A percentile compares a stretch with the other conserved stretches of the same genome.
phyloP scores from a whole-genome alignment of 53 echinoderm and acorn worm genomes.

The Zoroaster sp. region DNA sequence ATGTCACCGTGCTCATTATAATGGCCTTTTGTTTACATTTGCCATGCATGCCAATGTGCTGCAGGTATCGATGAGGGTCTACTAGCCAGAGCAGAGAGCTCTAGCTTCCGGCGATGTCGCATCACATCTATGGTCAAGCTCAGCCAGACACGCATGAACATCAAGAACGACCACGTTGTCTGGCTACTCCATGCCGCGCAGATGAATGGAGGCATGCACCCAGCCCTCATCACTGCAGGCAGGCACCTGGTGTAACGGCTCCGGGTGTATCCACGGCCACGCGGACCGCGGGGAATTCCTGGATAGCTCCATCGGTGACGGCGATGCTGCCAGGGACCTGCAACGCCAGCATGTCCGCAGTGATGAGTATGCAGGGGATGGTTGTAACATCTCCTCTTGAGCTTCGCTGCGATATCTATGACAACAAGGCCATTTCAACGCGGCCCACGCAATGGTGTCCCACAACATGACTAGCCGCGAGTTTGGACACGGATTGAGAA shows the following conservation, averaged over 20 bases:
- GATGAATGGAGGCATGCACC: slow-evolving; percentile 98
- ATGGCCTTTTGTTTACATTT: neutral
- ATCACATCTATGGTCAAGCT: slow-evolving; percentile 90
- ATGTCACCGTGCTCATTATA: neutral
- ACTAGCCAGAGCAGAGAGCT: slow-evolving; percentile 90
- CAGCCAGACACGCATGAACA: slow-evolving; percentile 86
- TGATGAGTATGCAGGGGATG: slow-evolving; percentile 70
- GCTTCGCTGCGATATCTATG: slow-evolving; percentile 78
- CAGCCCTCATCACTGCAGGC: slow-evolving; percentile 75
- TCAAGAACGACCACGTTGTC: slow-evolving; percentile 87
- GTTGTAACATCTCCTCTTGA: slow-evolving; percentile 69
- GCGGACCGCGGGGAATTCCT: slow-evolving; percentile 97
- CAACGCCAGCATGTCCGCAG: slow-evolving; percentile 48
- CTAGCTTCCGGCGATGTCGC: slow-evolving; percentile 95
- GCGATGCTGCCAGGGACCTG: slow-evolving; percentile 65
- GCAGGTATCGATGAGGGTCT: slow-evolving; percentile 89
- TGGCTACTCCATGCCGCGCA: slow-evolving; percentile 79
- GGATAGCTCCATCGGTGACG: slow-evolving; percentile 80
- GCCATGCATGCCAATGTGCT: slow-evolving; percentile 83
- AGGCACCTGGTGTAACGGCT: slow-evolving; percentile 65
- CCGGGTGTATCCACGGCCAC: slow-evolving; percentile 75
- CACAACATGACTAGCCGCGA: slow-evolving; percentile 89
- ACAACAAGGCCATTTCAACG: slow-evolving; percentile 84
- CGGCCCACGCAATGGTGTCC: slow-evolving; percentile 86
- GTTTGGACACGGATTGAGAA: slow-evolving; percentile 92